These are phyloP conservation scores for Bombus balteatus DNA, from an alignment of 1,140 invertebrate species.

Conservation along the genomic window DNA sequence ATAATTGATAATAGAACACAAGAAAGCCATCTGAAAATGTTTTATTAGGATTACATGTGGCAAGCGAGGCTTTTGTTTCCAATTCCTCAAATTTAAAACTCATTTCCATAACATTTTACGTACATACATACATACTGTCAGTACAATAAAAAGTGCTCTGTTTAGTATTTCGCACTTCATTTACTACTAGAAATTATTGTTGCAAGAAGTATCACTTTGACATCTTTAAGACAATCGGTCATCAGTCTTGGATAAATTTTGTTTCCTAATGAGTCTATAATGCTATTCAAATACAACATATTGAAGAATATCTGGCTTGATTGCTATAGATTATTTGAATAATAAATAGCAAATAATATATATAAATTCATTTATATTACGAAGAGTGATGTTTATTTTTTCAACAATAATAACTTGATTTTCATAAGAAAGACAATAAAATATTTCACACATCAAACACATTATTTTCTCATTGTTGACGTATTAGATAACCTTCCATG, in stretches of 20 bases:
- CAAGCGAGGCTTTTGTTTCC: slow-evolving; percentile 72
- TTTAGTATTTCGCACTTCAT: slow-evolving; percentile 62
- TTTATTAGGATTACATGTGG: slow-evolving; percentile 73
- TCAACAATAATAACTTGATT: slow-evolving; percentile 51
- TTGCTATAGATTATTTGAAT: slow-evolving; percentile 39
- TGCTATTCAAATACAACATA: slow-evolving; percentile 58
- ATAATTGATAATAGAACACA: slow-evolving; percentile 39
- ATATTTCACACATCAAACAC: slow-evolving; percentile 36
- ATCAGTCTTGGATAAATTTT: slow-evolving; percentile 58
- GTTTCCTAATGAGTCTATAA: slow-evolving; percentile 48
- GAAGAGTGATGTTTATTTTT: slow-evolving; percentile 49
- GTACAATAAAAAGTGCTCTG: slow-evolving; percentile 65
- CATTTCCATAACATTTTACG: slow-evolving; percentile 61
- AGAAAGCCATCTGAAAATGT: slow-evolving; percentile 65
- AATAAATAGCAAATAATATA: slow-evolving; percentile 53
- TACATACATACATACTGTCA: slow-evolving; percentile 67
- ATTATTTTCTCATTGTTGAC: slow-evolving; percentile 18
- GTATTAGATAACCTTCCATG: slow-evolving; percentile 18
- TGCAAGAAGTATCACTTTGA: slow-evolving; percentile 60
- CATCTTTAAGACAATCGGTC: slow-evolving; percentile 49
- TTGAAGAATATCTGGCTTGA: slow-evolving; percentile 60
- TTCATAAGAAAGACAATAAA: slow-evolving; percentile 51
- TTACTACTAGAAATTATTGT: slow-evolving; percentile 66
- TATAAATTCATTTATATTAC: slow-evolving; percentile 30
- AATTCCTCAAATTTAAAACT: slow-evolving; percentile 72